Evolutionary conservation across 2,113 vertebrate genomes (phyloP).

Genomic region (Ranitomeya variabilis): DNA sequence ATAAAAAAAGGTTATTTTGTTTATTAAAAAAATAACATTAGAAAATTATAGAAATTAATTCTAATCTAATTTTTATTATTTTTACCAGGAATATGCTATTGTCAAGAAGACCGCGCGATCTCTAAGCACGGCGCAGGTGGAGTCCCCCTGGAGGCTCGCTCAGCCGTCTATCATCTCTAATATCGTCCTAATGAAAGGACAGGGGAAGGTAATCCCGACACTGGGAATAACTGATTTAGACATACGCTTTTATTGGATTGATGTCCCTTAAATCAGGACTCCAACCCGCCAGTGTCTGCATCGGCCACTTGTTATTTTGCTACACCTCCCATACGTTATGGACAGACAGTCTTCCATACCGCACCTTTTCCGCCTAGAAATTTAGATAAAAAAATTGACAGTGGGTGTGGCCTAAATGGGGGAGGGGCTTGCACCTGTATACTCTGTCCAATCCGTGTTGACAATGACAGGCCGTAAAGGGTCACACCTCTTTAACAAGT

Average conservation of each 20-base stretch:
- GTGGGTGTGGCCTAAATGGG: too few relatives aligned
- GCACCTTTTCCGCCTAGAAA: background rate
- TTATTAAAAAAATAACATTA: too few relatives aligned
- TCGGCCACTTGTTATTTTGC: background rate
- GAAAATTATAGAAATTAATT: background rate
- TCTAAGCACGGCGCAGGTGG: constrained; percentile 92
- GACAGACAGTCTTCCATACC: background rate
- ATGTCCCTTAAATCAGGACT: background rate
- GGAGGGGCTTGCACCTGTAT: too few relatives aligned
- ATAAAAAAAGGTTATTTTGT: too few relatives aligned
- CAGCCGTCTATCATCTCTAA: constrained; percentile 97
- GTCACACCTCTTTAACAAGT: too few relatives aligned
- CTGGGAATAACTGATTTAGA: background rate
- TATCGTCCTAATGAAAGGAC: constrained; percentile 96
- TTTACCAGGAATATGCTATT: constrained; percentile 84
- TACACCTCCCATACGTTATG: background rate
- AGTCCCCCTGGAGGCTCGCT: constrained; percentile 94
- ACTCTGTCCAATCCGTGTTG: too few relatives aligned
- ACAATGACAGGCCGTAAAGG: too few relatives aligned
- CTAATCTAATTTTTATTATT: background rate
- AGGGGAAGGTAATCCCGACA: constrained; percentile 85
- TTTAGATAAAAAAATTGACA: too few relatives aligned
- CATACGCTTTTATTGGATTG: background rate
- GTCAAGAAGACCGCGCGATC: constrained; percentile 94
- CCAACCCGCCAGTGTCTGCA: background rate